Conservation (phyloP, 2,113 vertebrate species). For the Desmodus rotundus region DNA sequence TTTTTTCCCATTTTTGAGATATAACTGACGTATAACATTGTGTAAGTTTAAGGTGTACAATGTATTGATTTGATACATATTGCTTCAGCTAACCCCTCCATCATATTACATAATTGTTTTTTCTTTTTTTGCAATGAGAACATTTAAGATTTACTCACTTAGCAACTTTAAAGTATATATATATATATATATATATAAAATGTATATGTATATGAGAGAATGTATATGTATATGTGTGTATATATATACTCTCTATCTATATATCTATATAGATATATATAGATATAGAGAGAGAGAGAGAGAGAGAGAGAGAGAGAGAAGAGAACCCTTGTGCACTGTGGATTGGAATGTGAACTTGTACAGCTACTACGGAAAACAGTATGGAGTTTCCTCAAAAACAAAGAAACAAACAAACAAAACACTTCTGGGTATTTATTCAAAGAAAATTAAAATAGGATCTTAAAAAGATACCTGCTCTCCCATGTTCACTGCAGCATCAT, state of each 20-base stretch:
- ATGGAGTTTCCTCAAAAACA: not conserved
- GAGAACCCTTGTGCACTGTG: not conserved
- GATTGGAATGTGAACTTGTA: not conserved
- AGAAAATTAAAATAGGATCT: not conserved
- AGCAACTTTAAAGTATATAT: not conserved
- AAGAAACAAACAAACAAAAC: not conserved
- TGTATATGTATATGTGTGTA: too few species aligned
- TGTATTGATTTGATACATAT: not conserved
- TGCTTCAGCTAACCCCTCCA: not conserved
- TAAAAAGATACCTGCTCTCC: not conserved
- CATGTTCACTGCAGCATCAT: not conserved
- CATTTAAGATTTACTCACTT: not conserved
- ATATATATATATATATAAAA: too few species aligned
- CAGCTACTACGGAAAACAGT: not conserved
- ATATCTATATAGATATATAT: too few species aligned
- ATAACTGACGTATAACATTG: not conserved
- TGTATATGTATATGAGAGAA: too few species aligned
- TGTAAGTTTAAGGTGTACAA: not conserved
- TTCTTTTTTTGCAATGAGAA: not conserved
- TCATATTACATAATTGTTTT: not conserved
- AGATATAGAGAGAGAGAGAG: too few species aligned
- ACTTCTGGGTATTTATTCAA: not conserved
- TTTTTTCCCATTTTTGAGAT: not conserved
- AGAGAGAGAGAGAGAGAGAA: not conserved
- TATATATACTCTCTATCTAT: too few species aligned